Conservation (phyloP, 2,888 invertebrate genomes). For the Hyalella azteca region DNA sequence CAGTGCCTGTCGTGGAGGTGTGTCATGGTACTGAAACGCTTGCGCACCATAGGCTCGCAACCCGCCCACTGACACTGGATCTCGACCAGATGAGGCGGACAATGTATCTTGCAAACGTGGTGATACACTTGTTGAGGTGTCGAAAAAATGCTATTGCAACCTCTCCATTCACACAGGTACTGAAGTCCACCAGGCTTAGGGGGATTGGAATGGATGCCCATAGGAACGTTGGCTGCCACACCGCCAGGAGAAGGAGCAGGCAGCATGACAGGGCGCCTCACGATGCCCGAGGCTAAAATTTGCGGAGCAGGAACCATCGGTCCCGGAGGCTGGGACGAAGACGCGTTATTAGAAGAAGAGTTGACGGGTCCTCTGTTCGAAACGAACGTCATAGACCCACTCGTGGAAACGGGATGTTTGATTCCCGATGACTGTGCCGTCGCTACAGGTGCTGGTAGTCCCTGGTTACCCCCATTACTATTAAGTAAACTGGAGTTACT, state of each 20-base stretch:
- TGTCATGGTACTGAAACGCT: slow-evolving; percentile 93
- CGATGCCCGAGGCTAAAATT: slow-evolving; percentile 58
- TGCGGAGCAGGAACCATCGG: slow-evolving; percentile 57
- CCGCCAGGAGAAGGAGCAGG: not conserved
- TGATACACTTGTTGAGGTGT: slow-evolving; percentile 72
- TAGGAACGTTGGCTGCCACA: not conserved
- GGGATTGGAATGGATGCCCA: slow-evolving; percentile 32
- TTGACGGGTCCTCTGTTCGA: not conserved
- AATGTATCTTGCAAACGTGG: slow-evolving; percentile 86
- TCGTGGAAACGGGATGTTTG: slow-evolving; percentile 44
- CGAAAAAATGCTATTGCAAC: slow-evolving; percentile 70
- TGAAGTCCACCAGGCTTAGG: slow-evolving; percentile 48
- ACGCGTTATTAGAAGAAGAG: not conserved
- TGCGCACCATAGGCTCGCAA: slow-evolving; percentile 87
- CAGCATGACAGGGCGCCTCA: slow-evolving; percentile 31
- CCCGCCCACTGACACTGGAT: slow-evolving; percentile 88
- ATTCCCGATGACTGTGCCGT: slow-evolving; percentile 59
- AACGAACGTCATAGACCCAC: not conserved
- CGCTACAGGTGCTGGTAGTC: slow-evolving; percentile 60
- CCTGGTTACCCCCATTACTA: not conserved
- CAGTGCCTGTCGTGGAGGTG: slow-evolving; percentile 96
- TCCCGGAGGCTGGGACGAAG: not conserved
- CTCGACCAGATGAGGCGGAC: slow-evolving; percentile 73
- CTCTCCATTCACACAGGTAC: slow-evolving; percentile 88
- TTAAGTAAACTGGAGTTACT: slow-evolving; percentile 42